Base-by-base conservation (phyloP, 2,888 invertebrate species). In the Alviniconcha strummeri region DNA sequence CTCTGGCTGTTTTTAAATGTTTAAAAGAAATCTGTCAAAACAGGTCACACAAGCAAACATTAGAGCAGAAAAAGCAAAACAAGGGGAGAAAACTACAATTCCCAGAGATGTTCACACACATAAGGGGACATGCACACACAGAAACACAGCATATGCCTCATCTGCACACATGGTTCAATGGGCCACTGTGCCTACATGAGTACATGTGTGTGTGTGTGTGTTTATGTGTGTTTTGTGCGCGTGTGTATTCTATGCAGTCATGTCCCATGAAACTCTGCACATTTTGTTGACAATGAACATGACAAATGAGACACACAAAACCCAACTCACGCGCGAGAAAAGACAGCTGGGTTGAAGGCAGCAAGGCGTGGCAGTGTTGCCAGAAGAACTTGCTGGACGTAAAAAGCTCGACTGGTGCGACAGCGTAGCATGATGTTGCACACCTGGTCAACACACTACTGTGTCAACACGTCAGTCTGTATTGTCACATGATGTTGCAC, bases 281-380 rank as follows among this genome's bases (percentile, higher is more conserved):
- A 3, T 36, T 36, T 36, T 36, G 36, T 36, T 36, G 36, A 36
- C 36, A 36, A 36, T 36, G 36, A 36, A 36, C 36, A 36, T 36
- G 36, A 60, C 60, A 60, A 60, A 60, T 4, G 0, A 4, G 56
- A 56, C 72, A 72, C 19, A 57, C 56, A 11, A 19, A 11, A 36
- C 71, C 7, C 71, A 71, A 90, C 90, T 88, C 83, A 91, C 91
- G 89, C 85, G 85, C 87, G 87, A 56, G 90, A 91, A 85, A 98
- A 99, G 84, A 95, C 95, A 8, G 96, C 96, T 85, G 96, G 96
- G 92, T 98, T 96, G 91, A 99, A 98, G n/a, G 98, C 98, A 8
- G 98, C 98, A 81, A 99, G 94, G 87, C 98, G 95, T 0, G 99
- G 99, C 85, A 99, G 95, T 79, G 99, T 96, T 71, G 96, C 96